Base-by-base conservation (phyloP, 2,113 vertebrate genomes). In the Gasterosteus aculeatus region DNA sequence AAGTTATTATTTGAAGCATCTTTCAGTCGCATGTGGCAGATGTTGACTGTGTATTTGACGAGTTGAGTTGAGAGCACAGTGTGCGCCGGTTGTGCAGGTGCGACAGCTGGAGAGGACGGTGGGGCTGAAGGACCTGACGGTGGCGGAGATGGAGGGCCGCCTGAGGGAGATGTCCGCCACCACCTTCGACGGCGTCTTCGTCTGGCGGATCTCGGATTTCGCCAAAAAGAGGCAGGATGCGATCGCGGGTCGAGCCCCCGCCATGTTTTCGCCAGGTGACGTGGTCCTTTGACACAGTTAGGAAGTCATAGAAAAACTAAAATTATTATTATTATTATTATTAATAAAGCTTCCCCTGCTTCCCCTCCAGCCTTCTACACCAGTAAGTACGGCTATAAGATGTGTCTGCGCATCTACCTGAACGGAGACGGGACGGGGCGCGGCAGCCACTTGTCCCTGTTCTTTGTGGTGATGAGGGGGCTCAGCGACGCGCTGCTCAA, bases 251-350 rank as follows among this genome's bases (percentile, higher is more conserved):
- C 95, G 97, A 62, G 95, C 95, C 0, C 96, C 97, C 0, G 98
- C 98, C 31, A 97, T 99, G 95, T 99, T 99, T 90, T 99, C 98
- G 41, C 97, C 98, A 93, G 98, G 98, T 99, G 81, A 83, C 16
- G 10, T 11, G 5, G 1, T 14, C 1, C 16, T 10, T 46, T 22
- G 22, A n/a, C 29, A 35, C 46, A 35, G 47, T 53, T 12, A 10
- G 33, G 42, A 57, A 14, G 31, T 44, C 16, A 0, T 31, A 12
- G 7, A 8, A 22, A 9, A 46, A 16, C 11, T 54, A 12, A 10
- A 12, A 10, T 56, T 35, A 35, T 35, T 2, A 35, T 35, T 35
- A 35, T 35, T 35, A 35, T 35, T 35, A 35, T 35, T 35, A 2
- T 35, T 35, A 35, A 35, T 35, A 35, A 35, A 35, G 33, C 22